Evolutionary conservation across 1,140 invertebrate species (phyloP).

Genomic region (Tetramorium simillimum): DNA sequence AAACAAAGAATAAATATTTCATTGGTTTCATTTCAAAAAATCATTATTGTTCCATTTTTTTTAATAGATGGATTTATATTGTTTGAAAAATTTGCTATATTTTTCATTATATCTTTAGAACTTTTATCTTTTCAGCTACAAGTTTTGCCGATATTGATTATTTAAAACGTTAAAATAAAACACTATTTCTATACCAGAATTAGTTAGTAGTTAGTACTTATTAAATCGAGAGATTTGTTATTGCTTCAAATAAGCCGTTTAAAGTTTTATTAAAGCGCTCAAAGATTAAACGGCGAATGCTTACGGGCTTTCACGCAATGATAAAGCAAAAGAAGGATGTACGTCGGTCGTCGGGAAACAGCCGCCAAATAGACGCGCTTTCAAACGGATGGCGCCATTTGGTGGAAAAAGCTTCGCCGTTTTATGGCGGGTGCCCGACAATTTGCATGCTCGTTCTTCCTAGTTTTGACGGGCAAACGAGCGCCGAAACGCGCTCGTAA

Average conservation of each 20-base stretch:
- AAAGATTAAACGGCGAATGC: conserved; percentile 39
- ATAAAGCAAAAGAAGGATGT: conserved; percentile 34
- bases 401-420: conserved; percentile 52
- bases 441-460: conserved; percentile 60
- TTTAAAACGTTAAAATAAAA: neutral
- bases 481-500: conserved; percentile 55
- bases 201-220: neutral
- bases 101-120: neutral
- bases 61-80: neutral
- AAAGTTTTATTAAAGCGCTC: neutral
- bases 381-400: conserved; percentile 56
- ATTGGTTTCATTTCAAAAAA: neutral
- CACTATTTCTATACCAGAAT: neutral
- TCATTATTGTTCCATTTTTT: neutral
- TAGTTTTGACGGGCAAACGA: conserved; percentile 58
- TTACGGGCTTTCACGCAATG: neutral
- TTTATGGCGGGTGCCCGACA: conserved; percentile 41
- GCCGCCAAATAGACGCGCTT: conserved; percentile 54
- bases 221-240: neutral
- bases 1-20: neutral
- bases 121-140: neutral
- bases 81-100: neutral
- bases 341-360: conserved; percentile 29
- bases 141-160: neutral
- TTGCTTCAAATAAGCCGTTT: neutral